phyloP scores from a whole-genome alignment of 1,140 invertebrate genomes.

The Drosophila mayri region DNA sequence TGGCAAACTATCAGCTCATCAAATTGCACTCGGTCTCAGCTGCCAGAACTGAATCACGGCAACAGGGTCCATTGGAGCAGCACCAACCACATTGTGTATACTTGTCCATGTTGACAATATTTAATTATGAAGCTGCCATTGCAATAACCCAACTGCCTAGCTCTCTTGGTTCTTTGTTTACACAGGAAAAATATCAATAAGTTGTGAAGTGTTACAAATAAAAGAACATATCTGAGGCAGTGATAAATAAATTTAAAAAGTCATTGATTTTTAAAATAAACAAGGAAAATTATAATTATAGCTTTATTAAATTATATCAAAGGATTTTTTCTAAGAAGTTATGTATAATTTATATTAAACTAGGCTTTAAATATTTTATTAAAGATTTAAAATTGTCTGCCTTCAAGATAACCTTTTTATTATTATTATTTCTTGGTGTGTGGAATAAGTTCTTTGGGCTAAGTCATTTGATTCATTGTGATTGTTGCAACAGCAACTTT shows the following conservation, averaged over 20 bases:
- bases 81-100: constrained; percentile 20
- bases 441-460: not conserved
- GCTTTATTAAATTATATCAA: no score
- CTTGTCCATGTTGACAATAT: constrained; percentile 69
- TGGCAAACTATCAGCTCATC: constrained; percentile 49
- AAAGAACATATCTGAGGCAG: not conserved
- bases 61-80: not conserved
- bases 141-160: constrained; percentile 53
- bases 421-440: constrained; percentile 1
- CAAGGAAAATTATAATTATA: no score
- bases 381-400: no score
- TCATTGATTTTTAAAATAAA: no score
- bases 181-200: constrained; percentile 29
- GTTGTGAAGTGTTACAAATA: not conserved
- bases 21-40: constrained; percentile 47
- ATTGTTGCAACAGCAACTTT: constrained; percentile 25
- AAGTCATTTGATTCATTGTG: constrained; percentile 60
- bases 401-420: not conserved
- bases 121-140: constrained; percentile 67
- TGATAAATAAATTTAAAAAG: not conserved
- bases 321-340: not conserved
- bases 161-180: not conserved
- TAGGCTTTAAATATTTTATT: not conserved
- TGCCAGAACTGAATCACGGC: constrained; percentile 12
- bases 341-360: not conserved